phyloP scores from a whole-genome alignment of 2,888 invertebrate genomes.

The Busseola fusca region DNA sequence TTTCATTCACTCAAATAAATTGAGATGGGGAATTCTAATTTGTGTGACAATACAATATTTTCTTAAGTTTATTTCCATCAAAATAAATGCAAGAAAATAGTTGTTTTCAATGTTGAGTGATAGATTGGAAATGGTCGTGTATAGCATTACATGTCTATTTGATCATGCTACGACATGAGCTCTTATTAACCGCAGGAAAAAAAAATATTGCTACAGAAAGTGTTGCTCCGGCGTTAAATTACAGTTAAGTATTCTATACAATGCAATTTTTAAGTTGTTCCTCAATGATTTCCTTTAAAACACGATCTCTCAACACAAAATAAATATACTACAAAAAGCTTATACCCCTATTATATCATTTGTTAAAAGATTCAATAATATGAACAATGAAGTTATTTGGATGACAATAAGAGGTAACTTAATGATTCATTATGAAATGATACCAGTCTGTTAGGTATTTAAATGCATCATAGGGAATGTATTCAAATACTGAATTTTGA shows the following conservation, averaged over 20 bases:
- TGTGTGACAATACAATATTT: slow-evolving; percentile 17
- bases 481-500: slow-evolving; percentile 55
- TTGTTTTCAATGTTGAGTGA: neutral
- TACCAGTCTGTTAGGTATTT: slow-evolving; percentile 57
- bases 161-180: neutral
- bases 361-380: slow-evolving; percentile 62
- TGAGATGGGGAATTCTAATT: neutral
- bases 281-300: slow-evolving; percentile 62
- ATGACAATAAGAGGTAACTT: slow-evolving; percentile 63
- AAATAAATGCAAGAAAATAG: slow-evolving; percentile 15
- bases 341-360: slow-evolving; percentile 63
- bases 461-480: slow-evolving; percentile 66
- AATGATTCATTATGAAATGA: slow-evolving; percentile 42
- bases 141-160: neutral
- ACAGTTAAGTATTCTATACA: slow-evolving; percentile 42
- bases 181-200: neutral
- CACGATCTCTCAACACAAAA: slow-evolving; percentile 80
- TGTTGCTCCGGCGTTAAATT: slow-evolving; percentile 16
- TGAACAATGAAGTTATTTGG: slow-evolving; percentile 56
- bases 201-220: neutral
- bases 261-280: slow-evolving; percentile 60
- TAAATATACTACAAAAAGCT: slow-evolving; percentile 79
- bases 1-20: slow-evolving; percentile 48
- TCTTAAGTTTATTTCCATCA: slow-evolving; percentile 17
- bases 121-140: neutral